phyloP scores from a whole-genome alignment of 2,888 invertebrate genomes.

The Drosophila nigritarsus region DNA sequence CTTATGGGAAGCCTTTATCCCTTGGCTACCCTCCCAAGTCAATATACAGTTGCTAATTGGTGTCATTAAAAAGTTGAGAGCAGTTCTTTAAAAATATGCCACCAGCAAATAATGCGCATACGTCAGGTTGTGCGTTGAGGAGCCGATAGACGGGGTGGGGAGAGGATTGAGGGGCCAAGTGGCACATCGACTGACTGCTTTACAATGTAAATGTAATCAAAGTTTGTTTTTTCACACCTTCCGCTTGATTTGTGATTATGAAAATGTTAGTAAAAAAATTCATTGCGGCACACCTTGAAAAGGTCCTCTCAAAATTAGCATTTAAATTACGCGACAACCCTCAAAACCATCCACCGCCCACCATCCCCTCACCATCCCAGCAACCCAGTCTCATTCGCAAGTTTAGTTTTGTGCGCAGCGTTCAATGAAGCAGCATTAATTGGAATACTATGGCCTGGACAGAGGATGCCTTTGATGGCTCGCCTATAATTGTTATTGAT shows the following conservation, averaged over 20 bases:
- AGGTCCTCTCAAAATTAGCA: slow-evolving; percentile 67
- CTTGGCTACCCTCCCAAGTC: not conserved
- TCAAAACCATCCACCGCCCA: not conserved
- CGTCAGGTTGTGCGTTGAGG: slow-evolving; percentile 32
- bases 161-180: not conserved
- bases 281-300: slow-evolving; percentile 53
- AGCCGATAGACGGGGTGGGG: too few relatives aligned
- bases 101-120: slow-evolving; percentile 50
- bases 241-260: slow-evolving; percentile 74
- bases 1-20: slow-evolving; percentile 31
- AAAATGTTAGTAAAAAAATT: slow-evolving; percentile 62
- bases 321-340: slow-evolving; percentile 69
- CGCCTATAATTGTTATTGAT: slow-evolving; percentile 72
- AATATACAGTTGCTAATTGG: slow-evolving; percentile 63
- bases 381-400: slow-evolving; percentile 1
- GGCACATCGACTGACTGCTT: slow-evolving; percentile 50
- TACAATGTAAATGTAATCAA: slow-evolving; percentile 79
- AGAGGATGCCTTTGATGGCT: slow-evolving; percentile 61
- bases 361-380: not conserved
- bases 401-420: slow-evolving; percentile 48
- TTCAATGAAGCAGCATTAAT: slow-evolving; percentile 77
- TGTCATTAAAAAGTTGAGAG: slow-evolving; percentile 76
- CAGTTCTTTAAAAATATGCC: slow-evolving; percentile 46
- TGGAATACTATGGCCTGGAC: slow-evolving; percentile 66
- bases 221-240: slow-evolving; percentile 63